Evolutionary conservation across 2,113 vertebrate species (phyloP).

Genomic region (Odobenus rosmarus): DNA sequence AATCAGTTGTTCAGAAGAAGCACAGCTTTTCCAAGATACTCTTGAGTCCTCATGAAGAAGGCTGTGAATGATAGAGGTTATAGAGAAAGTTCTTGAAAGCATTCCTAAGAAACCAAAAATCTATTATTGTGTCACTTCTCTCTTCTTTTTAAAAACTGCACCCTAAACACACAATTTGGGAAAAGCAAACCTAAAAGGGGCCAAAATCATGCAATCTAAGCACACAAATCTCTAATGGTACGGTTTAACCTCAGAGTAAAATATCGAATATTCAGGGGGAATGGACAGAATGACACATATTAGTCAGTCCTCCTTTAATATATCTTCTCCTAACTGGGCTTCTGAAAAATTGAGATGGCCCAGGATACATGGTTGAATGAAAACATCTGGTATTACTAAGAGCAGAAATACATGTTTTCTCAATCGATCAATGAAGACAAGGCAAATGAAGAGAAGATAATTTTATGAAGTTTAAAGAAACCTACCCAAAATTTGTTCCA

Average conservation of each 20-base stretch:
- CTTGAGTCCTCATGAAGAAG: not conserved
- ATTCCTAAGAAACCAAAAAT: not conserved
- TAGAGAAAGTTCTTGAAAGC: not conserved
- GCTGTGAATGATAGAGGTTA: not conserved
- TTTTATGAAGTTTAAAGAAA: not conserved
- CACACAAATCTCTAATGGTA: not conserved
- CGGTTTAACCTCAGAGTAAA: not conserved
- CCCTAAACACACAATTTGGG: not conserved
- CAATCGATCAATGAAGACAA: not conserved
- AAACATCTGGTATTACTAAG: slow-evolving; percentile 10
- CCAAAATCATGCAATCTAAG: slow-evolving; percentile 32
- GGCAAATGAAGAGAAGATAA: not conserved
- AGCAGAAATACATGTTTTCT: not conserved
- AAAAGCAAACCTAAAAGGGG: not conserved
- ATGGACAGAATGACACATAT: not conserved
- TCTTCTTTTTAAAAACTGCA: slow-evolving; percentile 20
- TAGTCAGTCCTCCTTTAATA: not conserved
- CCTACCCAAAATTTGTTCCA: not conserved
- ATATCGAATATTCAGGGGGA: slow-evolving; percentile 17
- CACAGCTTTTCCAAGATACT: slow-evolving; percentile 3
- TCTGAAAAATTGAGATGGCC: not conserved
- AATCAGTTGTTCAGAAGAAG: not conserved
- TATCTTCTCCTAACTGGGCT: not conserved
- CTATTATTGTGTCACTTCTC: not conserved
- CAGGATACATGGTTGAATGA: not conserved